phyloP scores from a whole-genome alignment of 2,797 vertebrate species.

The Eidolon dupreanum region DNA sequence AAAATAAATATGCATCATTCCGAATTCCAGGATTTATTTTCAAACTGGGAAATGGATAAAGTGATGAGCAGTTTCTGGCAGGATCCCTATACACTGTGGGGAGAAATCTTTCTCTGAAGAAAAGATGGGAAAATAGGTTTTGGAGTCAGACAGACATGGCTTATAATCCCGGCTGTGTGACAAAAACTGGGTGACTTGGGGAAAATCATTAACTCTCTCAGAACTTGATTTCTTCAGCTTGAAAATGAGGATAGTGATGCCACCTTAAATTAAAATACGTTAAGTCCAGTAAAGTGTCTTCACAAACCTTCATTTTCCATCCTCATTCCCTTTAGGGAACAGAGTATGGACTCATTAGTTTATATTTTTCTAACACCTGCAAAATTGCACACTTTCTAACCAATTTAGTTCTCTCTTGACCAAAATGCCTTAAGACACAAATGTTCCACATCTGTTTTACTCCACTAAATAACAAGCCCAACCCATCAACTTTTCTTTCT shows the following conservation, averaged over 20 bases:
- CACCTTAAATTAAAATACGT: neutral
- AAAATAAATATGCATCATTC: conserved; percentile 45
- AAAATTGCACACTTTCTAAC: conserved; percentile 54
- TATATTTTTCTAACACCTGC: conserved; percentile 58
- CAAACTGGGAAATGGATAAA: neutral
- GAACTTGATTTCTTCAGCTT: neutral
- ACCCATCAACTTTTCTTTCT: neutral
- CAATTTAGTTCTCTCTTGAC: conserved; percentile 55
- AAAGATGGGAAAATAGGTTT: neutral
- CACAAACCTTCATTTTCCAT: neutral
- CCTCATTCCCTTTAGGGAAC: conserved; percentile 2
- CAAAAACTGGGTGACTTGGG: neutral
- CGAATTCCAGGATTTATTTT: conserved; percentile 61
- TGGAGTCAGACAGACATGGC: neutral
- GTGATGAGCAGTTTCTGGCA: neutral
- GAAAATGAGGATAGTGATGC: neutral
- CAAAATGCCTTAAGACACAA: conserved; percentile 43
- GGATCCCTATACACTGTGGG: neutral
- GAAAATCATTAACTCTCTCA: neutral
- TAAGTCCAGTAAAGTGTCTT: neutral
- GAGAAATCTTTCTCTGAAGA: neutral
- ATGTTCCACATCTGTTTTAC: conserved; percentile 51
- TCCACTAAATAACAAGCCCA: neutral
- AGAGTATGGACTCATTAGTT: neutral
- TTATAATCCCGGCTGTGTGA: neutral